phyloP scores from a whole-genome alignment of 2,888 invertebrate species.

The Thymelicus sylvestris region DNA sequence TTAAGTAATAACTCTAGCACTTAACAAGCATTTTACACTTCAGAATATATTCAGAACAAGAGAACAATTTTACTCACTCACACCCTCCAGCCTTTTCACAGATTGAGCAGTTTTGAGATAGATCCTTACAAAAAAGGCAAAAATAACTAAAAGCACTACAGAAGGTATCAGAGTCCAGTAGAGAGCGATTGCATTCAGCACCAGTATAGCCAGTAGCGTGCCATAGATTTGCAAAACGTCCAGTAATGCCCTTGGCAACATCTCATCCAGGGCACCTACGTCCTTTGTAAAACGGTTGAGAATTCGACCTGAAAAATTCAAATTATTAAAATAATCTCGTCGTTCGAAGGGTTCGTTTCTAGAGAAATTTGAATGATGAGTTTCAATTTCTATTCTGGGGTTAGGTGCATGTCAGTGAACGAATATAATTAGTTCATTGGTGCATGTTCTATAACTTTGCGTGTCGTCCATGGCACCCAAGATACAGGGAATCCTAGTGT shows the following conservation, averaged over 20 bases:
- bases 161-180: conserved; percentile 86
- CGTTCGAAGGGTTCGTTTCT: no score
- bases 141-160: conserved; percentile 81
- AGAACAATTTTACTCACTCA: conserved; percentile 74
- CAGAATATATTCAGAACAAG: background rate
- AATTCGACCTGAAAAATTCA: conserved; percentile 85
- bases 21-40: no score
- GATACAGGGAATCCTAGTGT: no score
- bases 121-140: conserved; percentile 84
- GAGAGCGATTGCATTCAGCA: conserved; percentile 86
- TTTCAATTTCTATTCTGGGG: no score
- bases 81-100: conserved; percentile 87
- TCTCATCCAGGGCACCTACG: conserved; percentile 91
- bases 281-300: conserved; percentile 93
- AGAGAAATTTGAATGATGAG: no score
- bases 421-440: no score
- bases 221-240: conserved; percentile 86
- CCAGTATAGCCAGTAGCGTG: conserved; percentile 81
- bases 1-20: no score
- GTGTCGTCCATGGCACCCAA: no score
- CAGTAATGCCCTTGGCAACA: conserved; percentile 88
- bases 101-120: conserved; percentile 89
- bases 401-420: no score
- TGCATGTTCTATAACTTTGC: no score
- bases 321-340: background rate